Conservation (phyloP, 2,888 invertebrate species). For the Parthenolecanium corni region DNA sequence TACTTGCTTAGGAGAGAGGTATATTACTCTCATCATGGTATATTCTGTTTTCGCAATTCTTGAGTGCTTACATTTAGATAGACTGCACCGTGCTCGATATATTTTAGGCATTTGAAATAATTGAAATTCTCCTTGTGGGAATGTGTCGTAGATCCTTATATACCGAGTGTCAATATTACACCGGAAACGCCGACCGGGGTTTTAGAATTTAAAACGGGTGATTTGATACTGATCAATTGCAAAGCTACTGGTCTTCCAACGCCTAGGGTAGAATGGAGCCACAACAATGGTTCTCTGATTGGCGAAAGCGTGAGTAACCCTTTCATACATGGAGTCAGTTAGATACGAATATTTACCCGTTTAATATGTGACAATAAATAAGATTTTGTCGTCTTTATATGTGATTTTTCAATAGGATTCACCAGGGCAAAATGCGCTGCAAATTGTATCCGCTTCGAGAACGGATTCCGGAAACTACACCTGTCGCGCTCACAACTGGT, state of each 20-base stretch:
- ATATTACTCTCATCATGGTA: too few species aligned
- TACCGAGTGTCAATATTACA: background rate
- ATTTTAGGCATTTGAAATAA: too few species aligned
- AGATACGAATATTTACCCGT: too few species aligned
- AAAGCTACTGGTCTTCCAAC: constrained; percentile 59
- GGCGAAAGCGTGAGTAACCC: constrained; percentile 39
- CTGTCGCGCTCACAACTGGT: constrained; percentile 63
- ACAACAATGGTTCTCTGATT: constrained; percentile 37
- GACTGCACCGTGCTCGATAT: too few species aligned
- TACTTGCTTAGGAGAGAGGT: too few species aligned
- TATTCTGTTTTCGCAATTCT: too few species aligned
- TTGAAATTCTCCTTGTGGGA: too few species aligned
- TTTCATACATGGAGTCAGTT: background rate
- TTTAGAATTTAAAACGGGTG: constrained; percentile 58
- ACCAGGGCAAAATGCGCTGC: constrained; percentile 46
- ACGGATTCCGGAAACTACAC: constrained; percentile 73
- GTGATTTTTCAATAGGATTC: background rate
- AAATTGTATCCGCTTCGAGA: constrained; percentile 52
- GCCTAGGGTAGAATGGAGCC: constrained; percentile 59
- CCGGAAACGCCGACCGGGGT: constrained; percentile 32
- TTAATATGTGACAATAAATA: too few species aligned
- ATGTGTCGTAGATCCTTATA: constrained; percentile 3
- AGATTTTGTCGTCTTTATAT: too few species aligned
- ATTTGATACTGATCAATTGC: constrained; percentile 62
- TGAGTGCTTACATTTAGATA: too few species aligned